Conservation (phyloP, 2,113 vertebrate genomes). For the Chamaetylas fuelleborni region DNA sequence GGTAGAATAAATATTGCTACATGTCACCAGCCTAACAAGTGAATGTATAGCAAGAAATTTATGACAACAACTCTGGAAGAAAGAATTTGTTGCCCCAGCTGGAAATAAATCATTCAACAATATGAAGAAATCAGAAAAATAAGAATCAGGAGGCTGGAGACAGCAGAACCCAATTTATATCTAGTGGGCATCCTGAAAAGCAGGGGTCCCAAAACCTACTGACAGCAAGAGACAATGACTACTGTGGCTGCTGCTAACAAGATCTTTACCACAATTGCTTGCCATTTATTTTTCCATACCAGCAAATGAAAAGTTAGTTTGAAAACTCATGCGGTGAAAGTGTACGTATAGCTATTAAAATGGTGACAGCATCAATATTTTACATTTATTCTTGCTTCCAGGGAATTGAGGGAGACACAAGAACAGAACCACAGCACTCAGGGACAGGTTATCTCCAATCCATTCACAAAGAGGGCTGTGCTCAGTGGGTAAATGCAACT, state of each 20-base stretch:
- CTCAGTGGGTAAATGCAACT: background rate
- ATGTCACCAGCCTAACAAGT: slow-evolving; percentile 10
- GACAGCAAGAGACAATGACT: background rate
- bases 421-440: background rate
- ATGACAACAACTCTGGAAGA: slow-evolving; percentile 8
- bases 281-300: background rate
- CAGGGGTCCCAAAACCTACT: background rate
- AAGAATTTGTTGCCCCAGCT: background rate
- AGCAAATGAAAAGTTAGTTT: background rate
- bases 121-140: slow-evolving; percentile 20
- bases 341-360: background rate
- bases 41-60: slow-evolving; percentile 3
- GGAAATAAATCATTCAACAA: slow-evolving; percentile 40
- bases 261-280: background rate
- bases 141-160: background rate
- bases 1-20: slow-evolving; percentile 22
- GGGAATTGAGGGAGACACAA: rapidly evolving
- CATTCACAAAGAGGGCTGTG: background rate
- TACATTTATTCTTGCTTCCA: background rate
- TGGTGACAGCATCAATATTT: background rate
- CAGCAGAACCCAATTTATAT: background rate
- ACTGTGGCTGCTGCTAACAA: background rate
- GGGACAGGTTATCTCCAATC: background rate
- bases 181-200: background rate
- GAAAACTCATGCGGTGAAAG: background rate